phyloP scores from a whole-genome alignment of 2,113 vertebrate species.

The Cervus canadensis region DNA sequence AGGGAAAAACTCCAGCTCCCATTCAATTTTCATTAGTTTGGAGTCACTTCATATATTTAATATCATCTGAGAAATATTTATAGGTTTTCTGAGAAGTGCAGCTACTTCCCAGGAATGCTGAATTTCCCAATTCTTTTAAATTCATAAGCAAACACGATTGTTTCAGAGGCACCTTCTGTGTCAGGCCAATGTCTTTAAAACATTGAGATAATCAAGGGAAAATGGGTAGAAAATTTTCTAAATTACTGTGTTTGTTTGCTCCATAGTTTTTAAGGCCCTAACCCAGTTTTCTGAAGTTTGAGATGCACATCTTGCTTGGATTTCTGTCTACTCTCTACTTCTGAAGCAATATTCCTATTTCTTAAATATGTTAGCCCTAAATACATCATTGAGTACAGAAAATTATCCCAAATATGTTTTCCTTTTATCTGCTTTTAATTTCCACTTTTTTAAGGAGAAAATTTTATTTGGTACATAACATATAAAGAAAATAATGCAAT shows the following conservation, averaged over 20 bases:
- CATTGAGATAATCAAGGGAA: not conserved
- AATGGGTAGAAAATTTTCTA: not conserved
- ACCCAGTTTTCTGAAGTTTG: not conserved
- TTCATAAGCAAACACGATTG: not conserved
- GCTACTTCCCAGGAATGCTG: not conserved
- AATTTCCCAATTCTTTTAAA: slow-evolving; percentile 28
- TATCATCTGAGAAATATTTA: slow-evolving; percentile 52
- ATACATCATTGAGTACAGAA: not conserved
- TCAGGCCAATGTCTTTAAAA: not conserved
- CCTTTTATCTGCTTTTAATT: not conserved
- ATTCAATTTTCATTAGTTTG: slow-evolving; percentile 68
- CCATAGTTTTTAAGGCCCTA: not conserved
- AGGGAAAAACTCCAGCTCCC: slow-evolving; percentile 44
- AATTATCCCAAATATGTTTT: not conserved
- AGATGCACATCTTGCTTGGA: not conserved
- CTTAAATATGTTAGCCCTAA: not conserved
- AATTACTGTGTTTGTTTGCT: not conserved
- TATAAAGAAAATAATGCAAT: not conserved
- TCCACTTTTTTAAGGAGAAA: not conserved
- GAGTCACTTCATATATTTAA: slow-evolving; percentile 53
- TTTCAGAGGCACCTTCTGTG: not conserved
- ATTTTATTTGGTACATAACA: not conserved
- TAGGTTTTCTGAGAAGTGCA: slow-evolving; percentile 21
- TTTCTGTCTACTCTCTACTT: not conserved
- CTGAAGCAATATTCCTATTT: not conserved